Base-by-base conservation (phyloP, 2,113 vertebrate species). In the Labeo rohita region DNA sequence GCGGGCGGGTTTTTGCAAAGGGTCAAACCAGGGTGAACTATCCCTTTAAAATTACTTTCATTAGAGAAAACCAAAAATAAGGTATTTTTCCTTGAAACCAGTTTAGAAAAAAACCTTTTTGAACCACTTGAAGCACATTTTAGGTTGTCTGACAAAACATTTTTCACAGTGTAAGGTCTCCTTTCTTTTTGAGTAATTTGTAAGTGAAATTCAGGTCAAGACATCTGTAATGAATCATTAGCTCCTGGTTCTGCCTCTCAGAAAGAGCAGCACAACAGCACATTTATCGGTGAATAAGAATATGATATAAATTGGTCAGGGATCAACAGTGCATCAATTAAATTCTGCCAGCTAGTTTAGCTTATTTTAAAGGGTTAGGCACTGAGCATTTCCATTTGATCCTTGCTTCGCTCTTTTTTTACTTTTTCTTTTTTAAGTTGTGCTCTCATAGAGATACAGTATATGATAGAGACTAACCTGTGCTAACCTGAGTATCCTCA, bases 251-350 rank as follows among this genome's bases (percentile, higher is more conserved):
- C 75, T 52, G 23, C 74, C 49, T 77, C 4, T 66, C 8, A 34
- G 45, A 36, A 11, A 50, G 12, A 15, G 18, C 21, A 8, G 16
- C 34, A 7, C 21, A 8, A 21, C 4, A 61, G 56, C 65, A 65
- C 43, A 28, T 23, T 65, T 65, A 50, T 34, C n/a, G 1, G 43
- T n/a, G 16, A 39, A 21, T 43, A 59, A 65, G 18, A 80, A 80
- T 66, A 50, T 68, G 23, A 50, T 34, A 21, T 66, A 50, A 80
- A 81, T 50, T 81, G 45, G 79, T 18, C n/a, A 66, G 43, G 43
- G 39, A 49, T 65, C 59, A 61, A 65, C 7, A 49, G n/a, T 11
- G 43, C 11, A 49, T 16, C 43, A 47, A 49, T 66, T 45, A 49
- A 50, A 49, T 81, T 50, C 80, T 66, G 80, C 13, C 45, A 50